Evolutionary conservation across 2,797 vertebrate species (phyloP).

Genomic region (Holocentrus rufus): DNA sequence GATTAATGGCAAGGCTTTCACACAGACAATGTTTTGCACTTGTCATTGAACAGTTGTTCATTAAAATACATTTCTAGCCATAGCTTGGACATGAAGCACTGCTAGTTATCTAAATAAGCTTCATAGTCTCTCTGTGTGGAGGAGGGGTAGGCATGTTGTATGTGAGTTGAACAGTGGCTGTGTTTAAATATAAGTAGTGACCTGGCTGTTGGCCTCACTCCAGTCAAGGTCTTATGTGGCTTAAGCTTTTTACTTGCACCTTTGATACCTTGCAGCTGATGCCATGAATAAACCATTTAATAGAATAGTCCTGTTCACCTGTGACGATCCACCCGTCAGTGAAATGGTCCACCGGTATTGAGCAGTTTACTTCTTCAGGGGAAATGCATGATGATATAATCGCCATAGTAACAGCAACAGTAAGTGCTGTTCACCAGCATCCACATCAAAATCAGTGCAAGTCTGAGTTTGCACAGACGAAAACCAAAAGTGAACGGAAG

Average conservation of each 20-base stretch:
- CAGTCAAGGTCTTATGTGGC: background rate
- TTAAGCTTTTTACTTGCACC: slow-evolving; percentile 24
- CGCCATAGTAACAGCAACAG: background rate
- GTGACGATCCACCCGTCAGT: background rate
- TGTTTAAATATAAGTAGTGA: slow-evolving; percentile 26
- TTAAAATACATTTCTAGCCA: too few relatives aligned
- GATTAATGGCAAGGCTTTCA: too few relatives aligned
- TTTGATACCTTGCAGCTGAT: slow-evolving; percentile 4
- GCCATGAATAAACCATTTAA: background rate
- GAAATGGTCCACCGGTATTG: background rate
- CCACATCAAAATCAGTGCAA: too few relatives aligned
- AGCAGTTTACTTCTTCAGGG: background rate
- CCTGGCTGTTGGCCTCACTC: slow-evolving; percentile 1
- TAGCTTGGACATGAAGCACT: slow-evolving; percentile 2
- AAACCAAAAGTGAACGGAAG: background rate
- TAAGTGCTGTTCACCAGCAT: background rate
- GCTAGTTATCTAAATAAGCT: background rate
- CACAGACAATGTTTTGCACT: too few relatives aligned
- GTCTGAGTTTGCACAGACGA: too few relatives aligned
- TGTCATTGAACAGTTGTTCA: too few relatives aligned
- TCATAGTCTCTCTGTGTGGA: background rate
- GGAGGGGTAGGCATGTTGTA: background rate
- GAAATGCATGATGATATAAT: too few relatives aligned
- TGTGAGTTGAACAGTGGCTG: background rate
- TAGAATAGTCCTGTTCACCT: slow-evolving; percentile 6